These are phyloP conservation scores for Mythimna albipuncta DNA, from an alignment of 2,888 invertebrate species.

Conservation along the genomic window DNA sequence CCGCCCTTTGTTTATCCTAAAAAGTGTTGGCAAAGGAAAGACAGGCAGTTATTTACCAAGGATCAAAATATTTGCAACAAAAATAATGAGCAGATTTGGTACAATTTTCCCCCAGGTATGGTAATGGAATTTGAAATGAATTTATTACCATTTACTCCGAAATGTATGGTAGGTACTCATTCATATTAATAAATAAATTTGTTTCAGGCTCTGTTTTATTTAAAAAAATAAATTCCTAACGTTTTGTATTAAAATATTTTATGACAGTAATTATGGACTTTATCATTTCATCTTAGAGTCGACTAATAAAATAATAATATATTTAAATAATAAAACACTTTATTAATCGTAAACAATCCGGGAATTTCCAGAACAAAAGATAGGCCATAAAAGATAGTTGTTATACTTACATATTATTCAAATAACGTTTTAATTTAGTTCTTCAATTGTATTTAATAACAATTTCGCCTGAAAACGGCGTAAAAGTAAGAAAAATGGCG, in stretches of 20 bases:
- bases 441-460: slow-evolving; percentile 43
- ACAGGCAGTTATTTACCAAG: slow-evolving; percentile 24
- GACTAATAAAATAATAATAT: slow-evolving; percentile 10
- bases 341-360: slow-evolving; percentile 2
- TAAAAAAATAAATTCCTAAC: background rate
- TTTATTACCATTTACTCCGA: slow-evolving; percentile 27
- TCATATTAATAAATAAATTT: slow-evolving; percentile 10
- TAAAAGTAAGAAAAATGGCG: slow-evolving; percentile 31
- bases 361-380: background rate
- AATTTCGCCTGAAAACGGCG: slow-evolving; percentile 2
- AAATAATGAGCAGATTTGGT: slow-evolving; percentile 42
- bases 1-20: slow-evolving; percentile 6
- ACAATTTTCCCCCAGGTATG: slow-evolving; percentile 24
- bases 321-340: slow-evolving; percentile 22
- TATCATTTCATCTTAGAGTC: background rate
- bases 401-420: slow-evolving; percentile 20
- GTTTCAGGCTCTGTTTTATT: slow-evolving; percentile 1
- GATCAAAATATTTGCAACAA: slow-evolving; percentile 34
- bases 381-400: background rate
- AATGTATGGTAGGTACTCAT: slow-evolving; percentile 7
- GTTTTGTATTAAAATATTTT: slow-evolving; percentile 1
- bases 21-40: slow-evolving; percentile 14
- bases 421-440: slow-evolving; percentile 4
- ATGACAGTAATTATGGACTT: background rate
- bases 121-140: slow-evolving; percentile 39